Conservation (phyloP, 2,797 vertebrate genomes). For the Myotis planiceps region DNA sequence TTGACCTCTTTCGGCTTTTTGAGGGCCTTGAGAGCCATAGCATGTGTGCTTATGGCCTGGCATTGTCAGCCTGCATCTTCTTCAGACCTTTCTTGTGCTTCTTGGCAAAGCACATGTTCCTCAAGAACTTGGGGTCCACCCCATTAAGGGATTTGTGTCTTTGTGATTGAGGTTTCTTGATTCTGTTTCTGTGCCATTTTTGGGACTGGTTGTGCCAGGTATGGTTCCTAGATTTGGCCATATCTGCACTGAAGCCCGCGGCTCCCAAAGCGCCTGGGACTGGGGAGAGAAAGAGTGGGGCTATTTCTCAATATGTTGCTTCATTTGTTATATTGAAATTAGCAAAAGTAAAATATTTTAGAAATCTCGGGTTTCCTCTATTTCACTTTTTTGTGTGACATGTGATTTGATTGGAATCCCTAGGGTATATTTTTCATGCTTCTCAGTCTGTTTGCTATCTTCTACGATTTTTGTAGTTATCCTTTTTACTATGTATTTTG, state of each 20-base stretch:
- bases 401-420: not conserved
- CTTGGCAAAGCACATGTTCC: not conserved
- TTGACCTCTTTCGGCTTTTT: not conserved
- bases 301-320: not conserved
- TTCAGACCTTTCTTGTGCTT: not conserved
- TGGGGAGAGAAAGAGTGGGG: not conserved
- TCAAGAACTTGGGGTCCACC: not conserved
- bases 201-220: no score
- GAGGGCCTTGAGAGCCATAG: not conserved
- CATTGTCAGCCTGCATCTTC: not conserved
- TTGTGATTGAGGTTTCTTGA: not conserved
- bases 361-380: constrained; percentile 25
- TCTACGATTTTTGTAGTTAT: not conserved
- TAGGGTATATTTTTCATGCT: not conserved
- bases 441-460: constrained; percentile 14
- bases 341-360: constrained; percentile 50
- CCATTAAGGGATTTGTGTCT: not conserved
- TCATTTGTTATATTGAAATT: constrained; percentile 30
- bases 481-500: constrained; percentile 57
- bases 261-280: not conserved
- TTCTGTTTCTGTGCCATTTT: not conserved
- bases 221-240: not conserved
- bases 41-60: not conserved
- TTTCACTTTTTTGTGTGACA: constrained; percentile 16
- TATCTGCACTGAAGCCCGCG: not conserved